These are phyloP conservation scores for Drosophila rhopaloa DNA, from an alignment of 1,140 invertebrate species.

Conservation along the genomic window DNA sequence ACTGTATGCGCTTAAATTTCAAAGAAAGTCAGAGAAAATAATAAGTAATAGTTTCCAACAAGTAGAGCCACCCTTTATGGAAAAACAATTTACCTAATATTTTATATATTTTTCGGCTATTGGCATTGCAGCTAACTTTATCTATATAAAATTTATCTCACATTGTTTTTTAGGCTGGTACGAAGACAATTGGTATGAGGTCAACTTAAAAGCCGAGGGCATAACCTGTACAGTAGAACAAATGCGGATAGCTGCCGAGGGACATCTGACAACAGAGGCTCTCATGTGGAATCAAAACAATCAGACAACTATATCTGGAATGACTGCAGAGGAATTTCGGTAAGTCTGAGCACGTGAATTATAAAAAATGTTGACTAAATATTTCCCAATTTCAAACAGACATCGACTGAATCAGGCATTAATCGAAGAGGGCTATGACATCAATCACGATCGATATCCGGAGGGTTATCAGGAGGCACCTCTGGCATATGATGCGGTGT, in stretches of 20 bases:
- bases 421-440: conserved; percentile 91
- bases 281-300: conserved; percentile 98
- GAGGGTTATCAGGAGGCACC: conserved; percentile 99
- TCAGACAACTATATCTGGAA: conserved; percentile 96
- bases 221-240: conserved; percentile 97
- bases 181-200: conserved; percentile 99
- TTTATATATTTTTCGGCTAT: too few species aligned
- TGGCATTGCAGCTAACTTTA: too few species aligned
- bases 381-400: conserved; percentile 84
- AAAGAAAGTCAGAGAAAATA: too few species aligned
- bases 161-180: conserved; percentile 93
- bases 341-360: conserved; percentile 46
- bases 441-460: conserved; percentile 92
- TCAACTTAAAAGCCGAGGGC: conserved; percentile 93
- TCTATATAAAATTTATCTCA: too few species aligned
- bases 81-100: too few species aligned
- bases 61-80: too few species aligned
- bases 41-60: too few species aligned
- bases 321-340: conserved; percentile 92
- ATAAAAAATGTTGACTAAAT: background rate
- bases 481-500: conserved; percentile 99
- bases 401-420: conserved; percentile 91
- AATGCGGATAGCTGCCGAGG: conserved; percentile 97
- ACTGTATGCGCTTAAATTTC: too few species aligned
- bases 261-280: conserved; percentile 98